Base-by-base conservation (phyloP, 2,888 invertebrate genomes). In the Acanthosoma haemorrhoidale region DNA sequence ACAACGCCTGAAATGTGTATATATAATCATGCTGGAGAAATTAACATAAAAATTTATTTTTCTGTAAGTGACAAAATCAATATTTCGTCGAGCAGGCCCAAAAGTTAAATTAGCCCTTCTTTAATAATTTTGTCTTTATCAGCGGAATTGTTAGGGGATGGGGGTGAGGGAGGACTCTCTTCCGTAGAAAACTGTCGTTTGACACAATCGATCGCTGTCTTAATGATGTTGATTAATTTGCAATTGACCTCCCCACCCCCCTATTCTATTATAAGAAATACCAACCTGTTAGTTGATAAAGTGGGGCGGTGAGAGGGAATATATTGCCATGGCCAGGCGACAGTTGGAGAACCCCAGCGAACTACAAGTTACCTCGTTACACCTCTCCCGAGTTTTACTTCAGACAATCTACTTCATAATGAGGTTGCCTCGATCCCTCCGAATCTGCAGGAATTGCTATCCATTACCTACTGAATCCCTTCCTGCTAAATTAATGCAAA, bases 61-160 rank as follows among this genome's bases (percentile, higher is more conserved):
- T 1, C 3, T 25, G 51, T 13, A 25, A 3, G 11, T 51, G 51
- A 29, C 51, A 51, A 43, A 5, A 6, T 51, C 29, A 25, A 51
- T 25, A 25, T 51, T 51, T 6, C 1, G n/a, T n/a, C n/a, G n/a
- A n/a, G 13, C 13, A 51, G 51, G n/a, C n/a, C 51, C 29, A 4
- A 25, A 51, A 51, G 51, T 51, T 51, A 25, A 25, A 51, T 51
- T 51, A 25, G n/a, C 5, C 5, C 51, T n/a, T n/a, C 51, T 25
- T 51, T 25, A 25, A 51, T 51, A n/a, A 51, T 51, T 51, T 51
- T 51, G 51, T 51, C 51, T 25, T 51, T n/a, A n/a, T n/a, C 13
- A 25, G 51, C 21, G n/a, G 25, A 51, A n/a, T 2, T 51, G n/a
- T 6, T 13, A 6, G 11, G 25, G n/a, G 13, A 25, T 25, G 18